These are phyloP conservation scores for Epirrhoe tristata DNA, from an alignment of 2,888 invertebrate genomes.

Conservation along the genomic window DNA sequence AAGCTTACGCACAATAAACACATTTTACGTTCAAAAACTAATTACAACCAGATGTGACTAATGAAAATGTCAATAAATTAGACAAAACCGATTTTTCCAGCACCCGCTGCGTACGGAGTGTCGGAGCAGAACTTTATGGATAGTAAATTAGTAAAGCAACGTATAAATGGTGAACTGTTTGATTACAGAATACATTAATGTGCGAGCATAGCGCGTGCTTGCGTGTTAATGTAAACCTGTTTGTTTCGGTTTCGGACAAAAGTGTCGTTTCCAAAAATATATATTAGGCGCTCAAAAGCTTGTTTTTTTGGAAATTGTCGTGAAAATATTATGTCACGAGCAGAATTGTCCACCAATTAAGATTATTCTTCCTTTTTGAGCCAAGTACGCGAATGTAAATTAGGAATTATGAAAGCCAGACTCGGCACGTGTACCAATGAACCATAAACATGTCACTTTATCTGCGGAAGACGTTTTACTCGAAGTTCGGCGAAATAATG, in stretches of 20 bases:
- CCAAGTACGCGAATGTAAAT: slow-evolving; percentile 27
- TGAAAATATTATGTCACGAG: slow-evolving; percentile 15
- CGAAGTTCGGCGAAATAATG: slow-evolving; percentile 24
- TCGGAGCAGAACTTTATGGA: slow-evolving; percentile 19
- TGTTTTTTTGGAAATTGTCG: slow-evolving; percentile 24
- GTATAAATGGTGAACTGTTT: slow-evolving; percentile 25
- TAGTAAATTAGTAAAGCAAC: slow-evolving; percentile 24
- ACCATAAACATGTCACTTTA: slow-evolving; percentile 41
- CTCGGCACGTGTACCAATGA: slow-evolving; percentile 37
- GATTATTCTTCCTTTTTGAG: slow-evolving; percentile 27
- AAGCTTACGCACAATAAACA: slow-evolving; percentile 33
- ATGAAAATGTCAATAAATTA: slow-evolving; percentile 31
- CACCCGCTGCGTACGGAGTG: slow-evolving; percentile 12
- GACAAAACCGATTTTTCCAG: slow-evolving; percentile 31
- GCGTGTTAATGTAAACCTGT: slow-evolving; percentile 4
- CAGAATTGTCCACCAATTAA: slow-evolving; percentile 10
- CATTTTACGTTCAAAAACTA: slow-evolving; percentile 31
- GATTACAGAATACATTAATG: slow-evolving; percentile 1
- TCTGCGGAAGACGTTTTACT: slow-evolving; percentile 36
- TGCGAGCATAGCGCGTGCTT: slow-evolving; percentile 12
- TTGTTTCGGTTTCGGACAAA: slow-evolving; percentile 22
- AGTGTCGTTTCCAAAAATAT: slow-evolving; percentile 20
- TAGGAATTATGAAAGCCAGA: slow-evolving; percentile 33
- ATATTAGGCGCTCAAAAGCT: slow-evolving; percentile 18
- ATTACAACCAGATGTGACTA: slow-evolving; percentile 38